phyloP scores from a whole-genome alignment of 2,797 vertebrate species.

The Ctenopoma kingsleyae region DNA sequence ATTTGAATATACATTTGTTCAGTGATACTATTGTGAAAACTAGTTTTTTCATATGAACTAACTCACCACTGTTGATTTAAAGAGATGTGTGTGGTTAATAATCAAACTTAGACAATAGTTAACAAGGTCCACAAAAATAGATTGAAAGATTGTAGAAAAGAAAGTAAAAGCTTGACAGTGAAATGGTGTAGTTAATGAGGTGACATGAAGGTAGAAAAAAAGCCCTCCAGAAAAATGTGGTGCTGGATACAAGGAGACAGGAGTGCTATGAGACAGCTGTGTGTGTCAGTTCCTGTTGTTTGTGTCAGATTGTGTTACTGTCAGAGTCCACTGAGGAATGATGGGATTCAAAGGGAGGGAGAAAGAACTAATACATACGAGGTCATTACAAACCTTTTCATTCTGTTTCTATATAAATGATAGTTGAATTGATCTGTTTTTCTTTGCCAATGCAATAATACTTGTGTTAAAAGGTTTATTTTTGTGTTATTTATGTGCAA shows the following conservation, averaged over 20 bases:
- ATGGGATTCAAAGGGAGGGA: constrained; percentile 14
- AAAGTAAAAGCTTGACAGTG: constrained; percentile 19
- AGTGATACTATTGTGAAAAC: background rate
- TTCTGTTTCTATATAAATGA: background rate
- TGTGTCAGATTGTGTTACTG: constrained; percentile 79
- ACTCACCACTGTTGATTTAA: background rate
- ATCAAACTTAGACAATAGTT: background rate
- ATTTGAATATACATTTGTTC: background rate
- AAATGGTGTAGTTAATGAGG: constrained; percentile 21
- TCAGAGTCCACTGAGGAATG: constrained; percentile 52
- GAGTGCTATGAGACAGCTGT: constrained; percentile 77
- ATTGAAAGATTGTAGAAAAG: constrained; percentile 3
- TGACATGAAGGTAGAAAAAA: constrained; percentile 12
- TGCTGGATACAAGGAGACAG: constrained; percentile 15
- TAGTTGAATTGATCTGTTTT: background rate
- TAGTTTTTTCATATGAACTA: background rate
- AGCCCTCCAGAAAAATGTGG: constrained; percentile 31
- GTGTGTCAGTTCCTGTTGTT: constrained; percentile 81
- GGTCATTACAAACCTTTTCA: constrained; percentile 7
- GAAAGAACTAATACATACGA: constrained; percentile 26
- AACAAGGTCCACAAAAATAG: background rate
- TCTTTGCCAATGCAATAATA: background rate
- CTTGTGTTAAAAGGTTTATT: background rate
- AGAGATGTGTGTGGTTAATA: background rate
- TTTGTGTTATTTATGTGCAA: background rate